These are phyloP conservation scores for Mermis nigrescens DNA, from an alignment of 2,888 invertebrate species.

Conservation along the genomic window DNA sequence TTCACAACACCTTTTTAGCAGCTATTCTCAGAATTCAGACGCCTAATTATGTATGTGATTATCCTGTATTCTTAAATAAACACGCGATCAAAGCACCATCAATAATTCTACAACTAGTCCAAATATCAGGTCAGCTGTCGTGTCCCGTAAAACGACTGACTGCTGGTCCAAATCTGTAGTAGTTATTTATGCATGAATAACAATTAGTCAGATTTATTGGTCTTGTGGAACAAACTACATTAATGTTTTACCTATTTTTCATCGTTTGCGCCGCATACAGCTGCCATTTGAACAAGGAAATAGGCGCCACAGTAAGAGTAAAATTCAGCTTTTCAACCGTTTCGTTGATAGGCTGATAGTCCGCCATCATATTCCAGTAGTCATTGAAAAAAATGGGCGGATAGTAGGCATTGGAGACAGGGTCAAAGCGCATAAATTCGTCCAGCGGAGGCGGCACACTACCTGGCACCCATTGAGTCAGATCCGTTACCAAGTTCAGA, in stretches of 20 bases:
- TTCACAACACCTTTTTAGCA: too few relatives aligned
- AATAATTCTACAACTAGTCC: too few relatives aligned
- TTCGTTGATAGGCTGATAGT: conserved; percentile 44
- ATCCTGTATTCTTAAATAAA: too few relatives aligned
- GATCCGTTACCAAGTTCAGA: conserved; percentile 78
- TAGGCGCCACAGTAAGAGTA: conserved; percentile 46
- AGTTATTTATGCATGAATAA: too few relatives aligned
- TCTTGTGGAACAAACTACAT: too few relatives aligned
- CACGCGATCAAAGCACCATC: too few relatives aligned
- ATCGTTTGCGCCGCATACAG: conserved; percentile 87
- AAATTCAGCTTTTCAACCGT: conserved; percentile 33
- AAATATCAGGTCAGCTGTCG: too few relatives aligned
- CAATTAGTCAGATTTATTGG: too few relatives aligned
- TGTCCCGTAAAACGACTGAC: too few relatives aligned
- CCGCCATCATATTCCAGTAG: conserved; percentile 92
- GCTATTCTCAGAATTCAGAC: too few relatives aligned
- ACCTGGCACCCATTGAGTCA: conserved; percentile 61
- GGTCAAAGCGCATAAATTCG: conserved; percentile 37
- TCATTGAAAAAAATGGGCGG: conserved; percentile 87
- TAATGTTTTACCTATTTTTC: conserved; percentile 67
- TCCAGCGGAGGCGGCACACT: conserved; percentile 14
- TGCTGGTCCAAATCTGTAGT: too few relatives aligned
- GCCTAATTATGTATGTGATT: too few relatives aligned
- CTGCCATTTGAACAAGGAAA: conserved; percentile 94
- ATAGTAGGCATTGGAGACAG: conserved; percentile 64